Evolutionary conservation across 1,140 invertebrate genomes (phyloP).

Genomic region (Drosophila busckii): DNA sequence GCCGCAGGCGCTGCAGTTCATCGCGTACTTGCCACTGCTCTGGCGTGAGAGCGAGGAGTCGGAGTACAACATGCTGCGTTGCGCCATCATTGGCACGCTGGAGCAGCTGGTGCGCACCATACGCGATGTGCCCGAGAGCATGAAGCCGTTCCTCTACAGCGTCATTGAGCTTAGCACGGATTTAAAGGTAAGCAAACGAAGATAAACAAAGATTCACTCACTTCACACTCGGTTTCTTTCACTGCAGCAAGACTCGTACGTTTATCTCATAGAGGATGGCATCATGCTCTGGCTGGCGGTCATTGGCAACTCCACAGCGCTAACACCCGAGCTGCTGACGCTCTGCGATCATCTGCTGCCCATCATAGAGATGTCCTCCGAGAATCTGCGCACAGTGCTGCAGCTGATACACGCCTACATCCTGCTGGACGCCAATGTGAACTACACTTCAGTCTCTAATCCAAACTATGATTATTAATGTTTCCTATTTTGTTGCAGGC

Average conservation of each 20-base stretch:
- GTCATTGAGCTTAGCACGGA: constrained; percentile 91
- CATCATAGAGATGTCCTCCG: constrained; percentile 89
- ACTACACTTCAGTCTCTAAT: constrained; percentile 85
- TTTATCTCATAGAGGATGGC: constrained; percentile 95
- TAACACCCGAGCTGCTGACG: constrained; percentile 84
- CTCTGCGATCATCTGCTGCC: constrained; percentile 88
- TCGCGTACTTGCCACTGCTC: constrained; percentile 90
- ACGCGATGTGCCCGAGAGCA: constrained; percentile 81
- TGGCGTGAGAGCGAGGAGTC: constrained; percentile 93
- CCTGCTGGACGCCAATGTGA: constrained; percentile 84
- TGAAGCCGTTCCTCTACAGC: constrained; percentile 86
- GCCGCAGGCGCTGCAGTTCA: constrained; percentile 84
- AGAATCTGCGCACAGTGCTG: constrained; percentile 88
- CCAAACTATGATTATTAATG: constrained; percentile 84
- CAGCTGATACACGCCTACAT: constrained; percentile 91
- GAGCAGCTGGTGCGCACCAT: constrained; percentile 82
- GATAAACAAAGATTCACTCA: neutral
- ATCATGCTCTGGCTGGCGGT: constrained; percentile 93
- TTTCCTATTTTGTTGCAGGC: constrained; percentile 82
- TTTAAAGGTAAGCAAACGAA: constrained; percentile 79
- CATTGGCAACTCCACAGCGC: constrained; percentile 86
- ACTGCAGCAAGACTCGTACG: constrained; percentile 87
- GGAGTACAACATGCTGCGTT: constrained; percentile 93
- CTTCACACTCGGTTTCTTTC: constrained; percentile 40
- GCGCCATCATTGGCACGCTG: constrained; percentile 92